phyloP scores from a whole-genome alignment of 1,140 invertebrate species.

The Drosophila simulans region DNA sequence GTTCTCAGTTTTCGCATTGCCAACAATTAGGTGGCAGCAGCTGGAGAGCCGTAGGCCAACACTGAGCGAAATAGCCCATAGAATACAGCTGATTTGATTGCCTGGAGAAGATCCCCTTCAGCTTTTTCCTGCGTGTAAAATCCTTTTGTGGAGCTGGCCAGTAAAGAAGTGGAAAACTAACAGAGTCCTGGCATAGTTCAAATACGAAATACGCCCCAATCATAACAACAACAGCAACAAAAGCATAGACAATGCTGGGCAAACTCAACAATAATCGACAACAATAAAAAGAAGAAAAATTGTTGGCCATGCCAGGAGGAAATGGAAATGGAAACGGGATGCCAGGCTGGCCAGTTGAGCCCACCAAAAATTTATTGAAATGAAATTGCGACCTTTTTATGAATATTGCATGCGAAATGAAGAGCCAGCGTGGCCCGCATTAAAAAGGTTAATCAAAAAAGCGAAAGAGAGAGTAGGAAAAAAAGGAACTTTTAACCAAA shows the following conservation, averaged over 20 bases:
- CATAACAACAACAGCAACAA: conserved; percentile 1
- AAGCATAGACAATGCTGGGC: conserved; percentile 31
- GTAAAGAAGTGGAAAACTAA: conserved; percentile 43
- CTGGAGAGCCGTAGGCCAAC: conserved; percentile 47
- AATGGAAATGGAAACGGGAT: conserved; percentile 34
- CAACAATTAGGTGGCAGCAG: conserved; percentile 79
- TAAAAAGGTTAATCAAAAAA: conserved; percentile 51
- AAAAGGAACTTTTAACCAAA: conserved; percentile 36
- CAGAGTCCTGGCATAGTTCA: conserved; percentile 47
- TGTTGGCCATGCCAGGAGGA: conserved; percentile 17
- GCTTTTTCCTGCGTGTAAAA: conserved; percentile 28
- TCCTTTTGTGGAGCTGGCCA: conserved; percentile 6
- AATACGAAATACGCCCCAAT: conserved; percentile 35
- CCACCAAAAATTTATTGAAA: conserved; percentile 55
- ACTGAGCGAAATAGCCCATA: conserved; percentile 21
- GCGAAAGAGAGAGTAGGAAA: neutral
- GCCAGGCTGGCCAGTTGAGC: conserved; percentile 46
- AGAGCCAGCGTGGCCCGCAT: conserved; percentile 25
- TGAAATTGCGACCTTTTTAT: conserved; percentile 60
- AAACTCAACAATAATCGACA: conserved; percentile 70
- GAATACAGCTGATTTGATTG: neutral
- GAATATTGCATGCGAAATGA: conserved; percentile 52
- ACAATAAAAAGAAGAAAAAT: conserved; percentile 60
- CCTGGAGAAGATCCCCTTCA: too few species aligned
- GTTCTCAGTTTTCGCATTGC: conserved; percentile 75